Percentiles rank a stretch among this genome's conserved stretches.
Evolutionary conservation across 2,797 vertebrate genomes (phyloP).

Genomic region (Calcarius lapponicus): DNA sequence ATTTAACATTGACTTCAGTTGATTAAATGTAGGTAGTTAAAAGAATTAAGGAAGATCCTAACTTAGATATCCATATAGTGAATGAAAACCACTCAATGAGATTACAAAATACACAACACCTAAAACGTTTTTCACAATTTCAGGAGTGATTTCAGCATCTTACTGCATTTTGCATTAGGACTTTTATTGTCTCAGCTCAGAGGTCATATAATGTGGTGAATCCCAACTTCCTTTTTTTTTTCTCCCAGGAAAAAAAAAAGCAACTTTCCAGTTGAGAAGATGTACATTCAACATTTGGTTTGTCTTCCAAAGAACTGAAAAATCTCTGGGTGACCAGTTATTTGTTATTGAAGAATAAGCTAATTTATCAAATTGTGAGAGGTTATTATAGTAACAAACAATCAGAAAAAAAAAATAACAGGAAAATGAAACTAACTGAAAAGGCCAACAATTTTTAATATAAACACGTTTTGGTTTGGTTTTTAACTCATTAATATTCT

Average conservation of each 20-base stretch:
- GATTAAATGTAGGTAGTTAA: not conserved
- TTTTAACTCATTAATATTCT: not conserved
- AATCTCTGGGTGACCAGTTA: not conserved
- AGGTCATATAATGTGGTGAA: not conserved
- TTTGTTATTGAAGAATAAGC: not conserved
- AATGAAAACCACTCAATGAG: not conserved
- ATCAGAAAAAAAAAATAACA: slow-evolving; percentile 5
- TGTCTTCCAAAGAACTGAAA: not conserved
- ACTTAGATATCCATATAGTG: not conserved
- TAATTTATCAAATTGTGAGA: not conserved
- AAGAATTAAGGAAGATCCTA: not conserved
- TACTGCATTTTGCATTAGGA: not conserved
- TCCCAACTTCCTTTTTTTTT: not conserved
- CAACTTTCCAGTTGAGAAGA: not conserved
- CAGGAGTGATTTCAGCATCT: not conserved
- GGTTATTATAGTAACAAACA: not conserved
- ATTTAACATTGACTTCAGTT: not conserved
- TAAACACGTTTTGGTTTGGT: not conserved
- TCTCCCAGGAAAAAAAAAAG: not conserved
- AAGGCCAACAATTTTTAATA: not conserved
- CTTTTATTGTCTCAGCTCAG: not conserved
- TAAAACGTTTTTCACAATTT: not conserved
- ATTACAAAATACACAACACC: not conserved
- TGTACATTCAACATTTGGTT: not conserved
- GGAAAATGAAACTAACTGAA: not conserved